Percentiles rank a stretch among this genome's conserved stretches.
Evolutionary conservation across 2,888 invertebrate genomes (phyloP).

Genomic region (Deroplatys truncata): DNA sequence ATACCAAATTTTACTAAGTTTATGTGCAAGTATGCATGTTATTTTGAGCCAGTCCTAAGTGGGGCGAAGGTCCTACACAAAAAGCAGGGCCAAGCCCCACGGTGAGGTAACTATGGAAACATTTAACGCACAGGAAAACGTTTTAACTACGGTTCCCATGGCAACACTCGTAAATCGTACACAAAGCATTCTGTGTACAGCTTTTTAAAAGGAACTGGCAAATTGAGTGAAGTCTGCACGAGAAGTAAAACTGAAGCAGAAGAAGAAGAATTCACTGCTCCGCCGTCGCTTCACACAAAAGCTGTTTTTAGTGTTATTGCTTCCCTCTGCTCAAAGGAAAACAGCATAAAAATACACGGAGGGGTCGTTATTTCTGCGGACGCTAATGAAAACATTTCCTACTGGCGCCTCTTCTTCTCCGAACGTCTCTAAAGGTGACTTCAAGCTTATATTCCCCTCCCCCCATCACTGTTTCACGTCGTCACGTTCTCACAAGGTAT

Average conservation of each 20-base stretch:
- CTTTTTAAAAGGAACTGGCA: not conserved
- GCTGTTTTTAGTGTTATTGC: not conserved
- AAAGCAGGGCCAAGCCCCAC: too few relatives aligned
- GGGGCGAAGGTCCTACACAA: too few relatives aligned
- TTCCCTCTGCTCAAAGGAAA: not conserved
- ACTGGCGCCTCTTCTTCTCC: not conserved
- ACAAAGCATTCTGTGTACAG: not conserved
- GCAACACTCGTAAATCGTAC: not conserved
- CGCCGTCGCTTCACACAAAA: not conserved
- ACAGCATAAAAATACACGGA: not conserved
- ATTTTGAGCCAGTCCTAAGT: too few relatives aligned
- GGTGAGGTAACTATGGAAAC: not conserved
- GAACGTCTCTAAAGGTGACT: too few relatives aligned
- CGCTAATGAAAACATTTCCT: not conserved
- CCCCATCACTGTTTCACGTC: too few relatives aligned
- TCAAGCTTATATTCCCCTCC: too few relatives aligned
- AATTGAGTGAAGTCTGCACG: not conserved
- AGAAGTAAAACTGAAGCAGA: not conserved
- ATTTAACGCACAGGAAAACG: not conserved
- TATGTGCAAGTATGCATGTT: too few relatives aligned
- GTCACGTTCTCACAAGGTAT: too few relatives aligned
- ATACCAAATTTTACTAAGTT: too few relatives aligned
- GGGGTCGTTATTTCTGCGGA: not conserved
- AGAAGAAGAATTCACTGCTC: not conserved
- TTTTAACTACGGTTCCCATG: not conserved